These are phyloP conservation scores for Suillia variegata DNA, from an alignment of 2,888 invertebrate genomes.

Conservation along the genomic window DNA sequence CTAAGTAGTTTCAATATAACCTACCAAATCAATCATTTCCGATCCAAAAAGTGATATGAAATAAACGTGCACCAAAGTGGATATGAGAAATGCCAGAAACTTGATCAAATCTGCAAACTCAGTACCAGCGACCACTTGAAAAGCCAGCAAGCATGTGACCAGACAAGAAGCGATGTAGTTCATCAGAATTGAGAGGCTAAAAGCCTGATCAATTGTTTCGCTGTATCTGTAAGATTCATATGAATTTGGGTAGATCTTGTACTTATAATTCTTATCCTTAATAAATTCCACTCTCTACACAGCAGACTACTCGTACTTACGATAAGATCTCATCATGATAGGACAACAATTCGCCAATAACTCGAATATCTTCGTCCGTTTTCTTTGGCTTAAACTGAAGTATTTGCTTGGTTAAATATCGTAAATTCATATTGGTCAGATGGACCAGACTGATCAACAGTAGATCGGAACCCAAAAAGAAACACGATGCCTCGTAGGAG, in stretches of 20 bases:
- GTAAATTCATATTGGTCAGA: slow-evolving; percentile 37
- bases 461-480: slow-evolving; percentile 34
- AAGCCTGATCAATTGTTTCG: slow-evolving; percentile 28
- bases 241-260: too few species aligned
- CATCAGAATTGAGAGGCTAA: slow-evolving; percentile 31
- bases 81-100: slow-evolving; percentile 33
- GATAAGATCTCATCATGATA: slow-evolving; percentile 33
- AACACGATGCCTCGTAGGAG: slow-evolving; percentile 20
- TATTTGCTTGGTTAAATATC: slow-evolving; percentile 29
- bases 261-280: too few species aligned
- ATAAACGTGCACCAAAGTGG: slow-evolving; percentile 32
- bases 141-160: slow-evolving; percentile 34
- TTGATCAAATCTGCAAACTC: slow-evolving; percentile 31
- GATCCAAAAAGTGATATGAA: slow-evolving; percentile 34
- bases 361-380: slow-evolving; percentile 25
- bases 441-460: slow-evolving; percentile 30
- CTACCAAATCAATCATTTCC: slow-evolving; percentile 33
- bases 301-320: too few species aligned
- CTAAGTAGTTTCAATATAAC: not conserved
- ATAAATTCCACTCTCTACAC: too few species aligned
- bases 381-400: slow-evolving; percentile 29
- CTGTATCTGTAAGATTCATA: slow-evolving; percentile 27
- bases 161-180: slow-evolving; percentile 33
- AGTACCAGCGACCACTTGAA: slow-evolving; percentile 33
- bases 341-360: slow-evolving; percentile 23